phyloP scores from a whole-genome alignment of 2,888 invertebrate genomes.

The Dryadula phaetusa region DNA sequence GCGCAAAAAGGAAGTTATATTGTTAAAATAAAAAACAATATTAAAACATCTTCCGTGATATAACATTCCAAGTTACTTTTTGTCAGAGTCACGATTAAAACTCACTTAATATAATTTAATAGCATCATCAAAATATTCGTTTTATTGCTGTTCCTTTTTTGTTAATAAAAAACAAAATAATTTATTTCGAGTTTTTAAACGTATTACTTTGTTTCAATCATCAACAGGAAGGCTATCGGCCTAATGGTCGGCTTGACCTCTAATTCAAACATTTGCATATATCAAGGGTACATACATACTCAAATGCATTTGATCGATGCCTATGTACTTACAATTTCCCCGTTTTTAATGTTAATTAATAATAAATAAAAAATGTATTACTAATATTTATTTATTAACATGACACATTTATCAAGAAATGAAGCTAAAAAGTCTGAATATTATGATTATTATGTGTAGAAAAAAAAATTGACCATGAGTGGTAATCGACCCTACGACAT shows the following conservation, averaged over 20 bases:
- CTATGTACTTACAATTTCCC: background rate
- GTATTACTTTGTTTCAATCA: background rate
- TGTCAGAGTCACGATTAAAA: background rate
- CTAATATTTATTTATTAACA: too few species aligned
- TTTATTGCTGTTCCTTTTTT: background rate
- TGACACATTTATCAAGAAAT: too few species aligned
- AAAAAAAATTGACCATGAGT: too few species aligned
- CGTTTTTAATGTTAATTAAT: background rate
- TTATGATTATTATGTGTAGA: too few species aligned
- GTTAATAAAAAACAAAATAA: background rate
- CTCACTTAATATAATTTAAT: background rate
- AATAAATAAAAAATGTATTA: too few species aligned
- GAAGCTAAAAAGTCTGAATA: too few species aligned
- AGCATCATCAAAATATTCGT: background rate
- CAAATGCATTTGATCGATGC: constrained; percentile 12
- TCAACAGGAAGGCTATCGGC: constrained; percentile 17
- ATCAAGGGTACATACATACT: constrained; percentile 7
- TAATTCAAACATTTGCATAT: constrained; percentile 17
- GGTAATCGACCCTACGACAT: too few species aligned
- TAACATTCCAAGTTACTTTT: background rate
- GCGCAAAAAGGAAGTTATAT: background rate
- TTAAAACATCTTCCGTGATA: too few species aligned
- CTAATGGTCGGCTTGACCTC: constrained; percentile 20
- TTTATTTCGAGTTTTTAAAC: background rate
- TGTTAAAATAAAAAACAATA: background rate